Evolutionary conservation across 2,797 vertebrate species (phyloP).

Genomic region (Syngnathus rostellatus): DNA sequence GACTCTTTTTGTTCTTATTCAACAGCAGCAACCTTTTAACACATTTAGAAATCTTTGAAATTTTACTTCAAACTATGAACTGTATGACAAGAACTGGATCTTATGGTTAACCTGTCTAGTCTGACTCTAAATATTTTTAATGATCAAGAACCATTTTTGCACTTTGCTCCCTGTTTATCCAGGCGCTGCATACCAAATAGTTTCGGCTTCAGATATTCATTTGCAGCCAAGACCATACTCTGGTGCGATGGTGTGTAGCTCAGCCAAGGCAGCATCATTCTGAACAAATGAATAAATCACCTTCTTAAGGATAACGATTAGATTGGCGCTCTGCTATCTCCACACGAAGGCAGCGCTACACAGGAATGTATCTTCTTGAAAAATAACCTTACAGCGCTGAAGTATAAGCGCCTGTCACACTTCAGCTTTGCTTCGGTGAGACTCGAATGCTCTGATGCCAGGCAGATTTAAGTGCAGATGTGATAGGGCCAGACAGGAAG

Average conservation of each 20-base stretch:
- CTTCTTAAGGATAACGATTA: conserved; percentile 28
- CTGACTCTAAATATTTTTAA: neutral
- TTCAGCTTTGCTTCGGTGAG: conserved; percentile 19
- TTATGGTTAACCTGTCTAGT: neutral
- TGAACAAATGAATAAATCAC: conserved; percentile 37
- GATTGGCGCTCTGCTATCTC: conserved; percentile 20
- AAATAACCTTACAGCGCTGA: conserved; percentile 28
- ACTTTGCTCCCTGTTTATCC: conserved; percentile 2
- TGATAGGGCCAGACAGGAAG: conserved; percentile 49
- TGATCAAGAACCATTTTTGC: neutral
- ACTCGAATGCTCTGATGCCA: conserved; percentile 12
- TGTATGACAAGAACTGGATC: neutral
- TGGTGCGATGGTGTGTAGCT: conserved; percentile 19
- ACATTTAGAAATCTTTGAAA: neutral
- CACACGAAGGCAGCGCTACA: neutral
- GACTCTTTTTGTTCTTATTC: neutral
- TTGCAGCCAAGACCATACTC: conserved; percentile 28
- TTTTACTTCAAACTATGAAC: too few relatives aligned
- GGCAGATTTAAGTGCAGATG: conserved; percentile 50
- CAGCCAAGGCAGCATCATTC: conserved; percentile 12
- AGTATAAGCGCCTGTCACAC: conserved; percentile 31
- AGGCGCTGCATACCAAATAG: conserved; percentile 29
- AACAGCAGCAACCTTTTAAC: neutral
- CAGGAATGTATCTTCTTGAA: conserved; percentile 36
- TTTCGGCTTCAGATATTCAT: conserved; percentile 22